Conservation (phyloP, 2,888 invertebrate species). For the Catocala fraxini region DNA sequence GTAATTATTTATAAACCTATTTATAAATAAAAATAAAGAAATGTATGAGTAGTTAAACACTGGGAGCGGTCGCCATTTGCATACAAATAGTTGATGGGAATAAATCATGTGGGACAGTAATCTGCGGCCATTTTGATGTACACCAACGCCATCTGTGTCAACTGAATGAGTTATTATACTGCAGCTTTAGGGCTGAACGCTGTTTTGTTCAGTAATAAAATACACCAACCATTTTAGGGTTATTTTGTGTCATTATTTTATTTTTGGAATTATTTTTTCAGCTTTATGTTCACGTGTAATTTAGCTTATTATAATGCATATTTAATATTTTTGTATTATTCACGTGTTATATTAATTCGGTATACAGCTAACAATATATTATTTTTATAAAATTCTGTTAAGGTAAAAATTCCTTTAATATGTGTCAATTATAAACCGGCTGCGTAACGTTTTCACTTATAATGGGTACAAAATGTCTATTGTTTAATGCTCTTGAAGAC, state of each 20-base stretch:
- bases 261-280: not conserved
- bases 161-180: conserved; percentile 83
- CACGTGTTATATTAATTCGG: too few relatives aligned
- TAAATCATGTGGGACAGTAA: conserved; percentile 83
- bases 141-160: conserved; percentile 86
- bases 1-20: conserved; percentile 26
- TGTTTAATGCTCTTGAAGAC: too few relatives aligned
- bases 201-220: conserved; percentile 16
- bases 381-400: too few relatives aligned
- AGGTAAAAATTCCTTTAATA: too few relatives aligned
- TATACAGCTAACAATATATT: too few relatives aligned
- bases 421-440: too few relatives aligned
- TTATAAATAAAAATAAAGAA: conserved; percentile 29
- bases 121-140: conserved; percentile 84
- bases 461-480: too few relatives aligned
- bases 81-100: conserved; percentile 79
- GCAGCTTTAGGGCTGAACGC: conserved; percentile 66
- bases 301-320: too few relatives aligned
- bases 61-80: conserved; percentile 68
- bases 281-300: too few relatives aligned
- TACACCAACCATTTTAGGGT: conserved; percentile 7
- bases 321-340: too few relatives aligned
- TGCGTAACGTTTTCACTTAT: too few relatives aligned
- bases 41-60: conserved; percentile 54
- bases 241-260: not conserved